Evolutionary conservation across 2,888 invertebrate species (phyloP), one percentile per base, ranked within the genome.

Genomic region (Trichopoda pennipes): DNA sequence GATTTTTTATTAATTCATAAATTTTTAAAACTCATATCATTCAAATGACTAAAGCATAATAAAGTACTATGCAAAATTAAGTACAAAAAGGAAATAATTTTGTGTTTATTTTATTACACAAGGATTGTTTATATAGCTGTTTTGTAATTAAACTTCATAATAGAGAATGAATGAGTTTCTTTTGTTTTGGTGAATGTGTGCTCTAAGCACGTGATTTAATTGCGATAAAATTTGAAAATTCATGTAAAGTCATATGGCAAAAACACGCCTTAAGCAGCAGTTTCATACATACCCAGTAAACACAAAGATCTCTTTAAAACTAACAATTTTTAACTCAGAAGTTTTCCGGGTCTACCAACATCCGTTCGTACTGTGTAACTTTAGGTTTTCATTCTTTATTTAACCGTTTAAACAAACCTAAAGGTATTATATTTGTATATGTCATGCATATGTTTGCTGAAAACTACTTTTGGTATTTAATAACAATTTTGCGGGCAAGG

Each of bases 161-260:
- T 16, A 16, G 1, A 42, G 42, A 42, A 42, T 16, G 16, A 16
- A 14, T 42, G 4, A 12, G 14, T 12, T 28, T 10, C 12, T 19
- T 58, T 35, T 35, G 9, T 51, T 23, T 21, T 61, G n/a, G 3
- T 17, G 8, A 35, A 35, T 12, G 32, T 55, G 61, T 63, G 44
- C 28, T 55, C 3, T 4, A 19, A 53, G 61, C 73, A 63, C 73
- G 61, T 73, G 61, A 63, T 73, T 9, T 55, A 16, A 14, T 35
- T 42, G 23, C 16, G 44, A 55, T 51, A 32, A 28, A 61, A 12
- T 28, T 32, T 42, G 28, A 14, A 51, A 9, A 63, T 44, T 53
- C 14, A 47, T 42, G 55, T 73, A 44, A 53, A 10, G 32, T 49
- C 16, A 16, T 8, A 60, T 19, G 14, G 19, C 38, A 2, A 3